phyloP scores from a whole-genome alignment of 2,888 invertebrate genomes.

The Acleris holmiana region DNA sequence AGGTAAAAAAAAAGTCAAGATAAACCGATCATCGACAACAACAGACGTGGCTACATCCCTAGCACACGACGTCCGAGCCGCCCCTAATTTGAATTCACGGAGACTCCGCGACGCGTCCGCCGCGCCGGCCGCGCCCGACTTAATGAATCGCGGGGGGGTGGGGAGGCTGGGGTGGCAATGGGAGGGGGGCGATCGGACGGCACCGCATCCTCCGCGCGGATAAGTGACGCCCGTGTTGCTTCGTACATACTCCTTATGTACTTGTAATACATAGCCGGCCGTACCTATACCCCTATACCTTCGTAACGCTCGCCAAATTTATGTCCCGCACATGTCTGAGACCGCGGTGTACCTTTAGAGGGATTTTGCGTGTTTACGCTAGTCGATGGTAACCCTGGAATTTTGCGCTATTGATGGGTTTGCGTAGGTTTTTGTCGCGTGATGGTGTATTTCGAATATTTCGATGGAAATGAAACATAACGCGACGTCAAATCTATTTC shows the following conservation, averaged over 20 bases:
- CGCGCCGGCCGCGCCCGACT: conserved; percentile 83
- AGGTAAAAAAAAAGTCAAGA: not conserved
- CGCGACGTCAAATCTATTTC: not conserved
- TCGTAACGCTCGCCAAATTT: conserved; percentile 83
- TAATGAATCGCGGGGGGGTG: conserved; percentile 80
- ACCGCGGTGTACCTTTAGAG: conserved; percentile 83
- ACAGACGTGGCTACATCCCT: conserved; percentile 53
- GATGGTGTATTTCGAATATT: no score
- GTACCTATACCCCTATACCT: conserved; percentile 64
- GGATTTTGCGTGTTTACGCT: conserved; percentile 83
- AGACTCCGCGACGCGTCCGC: conserved; percentile 84
- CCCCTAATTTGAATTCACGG: conserved; percentile 84
- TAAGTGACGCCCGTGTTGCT: conserved; percentile 82
- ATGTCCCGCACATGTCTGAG: conserved; percentile 85
- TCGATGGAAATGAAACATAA: no score
- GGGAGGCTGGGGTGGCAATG: conserved; percentile 57
- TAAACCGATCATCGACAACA: conserved; percentile 39
- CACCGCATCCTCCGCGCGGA: conserved; percentile 84
- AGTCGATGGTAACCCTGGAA: conserved; percentile 77
- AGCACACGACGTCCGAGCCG: conserved; percentile 79
- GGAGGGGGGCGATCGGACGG: conserved; percentile 75
- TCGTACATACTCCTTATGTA: conserved; percentile 67
- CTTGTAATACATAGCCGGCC: conserved; percentile 69
- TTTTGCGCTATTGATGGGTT: conserved; percentile 76
- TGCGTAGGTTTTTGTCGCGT: conserved; percentile 39